A percentile compares a stretch with the other conserved stretches of the same genome.
These are phyloP conservation scores for Merops nubicus DNA, from an alignment of 2,113 vertebrate species.

Conservation along the genomic window DNA sequence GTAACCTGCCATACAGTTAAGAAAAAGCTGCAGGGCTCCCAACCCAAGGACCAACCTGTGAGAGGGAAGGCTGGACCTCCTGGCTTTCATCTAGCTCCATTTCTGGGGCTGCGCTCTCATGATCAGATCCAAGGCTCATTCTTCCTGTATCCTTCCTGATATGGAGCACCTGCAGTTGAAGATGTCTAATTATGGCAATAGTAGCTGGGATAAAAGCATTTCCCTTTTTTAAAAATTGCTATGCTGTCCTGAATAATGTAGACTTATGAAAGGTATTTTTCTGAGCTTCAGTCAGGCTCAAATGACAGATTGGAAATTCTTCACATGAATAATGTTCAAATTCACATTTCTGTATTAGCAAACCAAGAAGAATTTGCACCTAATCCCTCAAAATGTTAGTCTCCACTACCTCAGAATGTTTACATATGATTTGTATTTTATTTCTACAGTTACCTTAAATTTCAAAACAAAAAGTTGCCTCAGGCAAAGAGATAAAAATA, in stretches of 20 bases:
- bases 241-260: not conserved
- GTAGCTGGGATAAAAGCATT: not conserved
- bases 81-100: not conserved
- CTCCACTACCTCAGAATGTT: not conserved
- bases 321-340: not conserved
- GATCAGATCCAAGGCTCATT: not conserved
- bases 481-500: not conserved
- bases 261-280: not conserved
- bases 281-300: not conserved
- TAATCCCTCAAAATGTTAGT: not conserved
- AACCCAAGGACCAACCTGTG: not conserved
- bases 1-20: fast-evolving
- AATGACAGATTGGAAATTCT: not conserved
- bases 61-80: not conserved
- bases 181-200: not conserved
- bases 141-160: not conserved
- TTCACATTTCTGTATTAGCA: not conserved
- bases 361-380: not conserved
- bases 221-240: not conserved
- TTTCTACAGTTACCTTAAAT: not conserved
- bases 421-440: not conserved
- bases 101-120: not conserved
- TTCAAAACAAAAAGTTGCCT: not conserved
- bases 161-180: constrained; percentile 68
- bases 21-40: not conserved